phyloP scores from a whole-genome alignment of 2,797 vertebrate species.

The Molossus alvarezi region DNA sequence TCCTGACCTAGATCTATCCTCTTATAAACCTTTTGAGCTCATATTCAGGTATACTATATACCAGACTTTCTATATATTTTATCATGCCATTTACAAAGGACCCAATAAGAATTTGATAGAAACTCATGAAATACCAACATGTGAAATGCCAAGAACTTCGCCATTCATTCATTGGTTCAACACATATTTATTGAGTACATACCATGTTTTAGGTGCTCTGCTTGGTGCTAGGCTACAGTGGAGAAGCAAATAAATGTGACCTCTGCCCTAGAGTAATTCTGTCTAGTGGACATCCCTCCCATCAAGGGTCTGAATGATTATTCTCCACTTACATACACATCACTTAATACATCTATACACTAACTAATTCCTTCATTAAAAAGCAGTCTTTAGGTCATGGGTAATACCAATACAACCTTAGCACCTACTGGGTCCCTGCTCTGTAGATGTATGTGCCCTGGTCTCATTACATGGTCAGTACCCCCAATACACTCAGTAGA shows the following conservation, averaged over 20 bases:
- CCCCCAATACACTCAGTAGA: background rate
- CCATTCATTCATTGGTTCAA: background rate
- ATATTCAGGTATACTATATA: background rate
- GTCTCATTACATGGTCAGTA: background rate
- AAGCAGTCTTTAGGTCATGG: background rate
- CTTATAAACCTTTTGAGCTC: slow-evolving; percentile 4
- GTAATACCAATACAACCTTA: background rate
- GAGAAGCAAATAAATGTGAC: background rate
- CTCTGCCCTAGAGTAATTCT: background rate
- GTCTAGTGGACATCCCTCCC: background rate
- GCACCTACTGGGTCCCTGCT: background rate
- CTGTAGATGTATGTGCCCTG: background rate
- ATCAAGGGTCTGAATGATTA: background rate
- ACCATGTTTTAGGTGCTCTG: background rate
- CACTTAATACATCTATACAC: background rate
- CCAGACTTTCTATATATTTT: background rate
- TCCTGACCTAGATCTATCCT: background rate
- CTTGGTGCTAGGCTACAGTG: background rate
- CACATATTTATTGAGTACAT: background rate
- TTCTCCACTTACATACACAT: background rate
- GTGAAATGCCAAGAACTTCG: background rate
- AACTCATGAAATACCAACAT: background rate
- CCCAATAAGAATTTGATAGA: background rate
- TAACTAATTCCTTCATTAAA: background rate
- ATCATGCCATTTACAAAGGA: background rate